Evolutionary conservation across 2,113 vertebrate species (phyloP).

Genomic region (Rhea pennata): DNA sequence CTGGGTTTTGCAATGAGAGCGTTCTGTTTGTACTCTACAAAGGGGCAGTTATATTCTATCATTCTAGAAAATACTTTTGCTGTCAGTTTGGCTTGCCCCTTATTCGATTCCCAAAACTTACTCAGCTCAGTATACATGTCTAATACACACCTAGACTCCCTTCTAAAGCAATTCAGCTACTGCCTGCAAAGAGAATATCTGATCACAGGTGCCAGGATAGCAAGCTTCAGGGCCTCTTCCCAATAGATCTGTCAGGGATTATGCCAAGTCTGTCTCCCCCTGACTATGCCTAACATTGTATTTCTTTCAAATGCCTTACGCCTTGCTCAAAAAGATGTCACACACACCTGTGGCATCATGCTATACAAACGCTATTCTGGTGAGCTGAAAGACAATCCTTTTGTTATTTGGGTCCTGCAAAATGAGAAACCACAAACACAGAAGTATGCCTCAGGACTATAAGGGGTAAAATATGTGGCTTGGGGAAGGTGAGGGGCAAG

Average conservation of each 20-base stretch:
- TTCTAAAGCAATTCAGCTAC: background rate
- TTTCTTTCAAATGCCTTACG: rapidly evolving
- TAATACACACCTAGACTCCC: background rate
- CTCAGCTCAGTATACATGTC: background rate
- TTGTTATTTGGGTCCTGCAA: background rate
- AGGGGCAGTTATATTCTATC: background rate
- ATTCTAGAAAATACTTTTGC: background rate
- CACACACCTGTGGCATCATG: background rate
- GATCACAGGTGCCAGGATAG: background rate
- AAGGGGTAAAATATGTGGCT: background rate
- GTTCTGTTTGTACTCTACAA: background rate
- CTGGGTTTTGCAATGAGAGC: background rate
- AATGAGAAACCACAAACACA: background rate
- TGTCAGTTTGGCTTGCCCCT: background rate
- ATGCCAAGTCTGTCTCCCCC: background rate
- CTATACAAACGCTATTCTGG: background rate
- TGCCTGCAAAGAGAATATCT: background rate
- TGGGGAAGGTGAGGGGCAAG: background rate
- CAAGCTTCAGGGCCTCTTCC: background rate
- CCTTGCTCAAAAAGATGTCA: background rate
- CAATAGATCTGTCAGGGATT: background rate
- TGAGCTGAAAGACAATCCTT: background rate
- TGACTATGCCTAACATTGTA: rapidly evolving
- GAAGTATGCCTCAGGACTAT: background rate
- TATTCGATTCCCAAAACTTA: background rate